Conservation (phyloP, 2,113 vertebrate species). For the Loxodonta africana region DNA sequence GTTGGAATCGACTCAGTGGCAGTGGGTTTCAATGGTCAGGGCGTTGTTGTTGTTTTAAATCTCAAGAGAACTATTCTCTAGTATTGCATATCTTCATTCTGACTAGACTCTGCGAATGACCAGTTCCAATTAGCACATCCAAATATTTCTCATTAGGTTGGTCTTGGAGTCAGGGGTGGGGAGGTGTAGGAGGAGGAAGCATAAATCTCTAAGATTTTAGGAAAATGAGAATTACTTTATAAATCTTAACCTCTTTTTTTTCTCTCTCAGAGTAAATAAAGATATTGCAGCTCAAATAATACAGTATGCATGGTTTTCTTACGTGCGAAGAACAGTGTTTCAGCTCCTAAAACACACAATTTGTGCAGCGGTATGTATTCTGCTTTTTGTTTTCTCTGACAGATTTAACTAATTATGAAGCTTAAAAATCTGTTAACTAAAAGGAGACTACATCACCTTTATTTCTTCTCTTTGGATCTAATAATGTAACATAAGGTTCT, state of each 20-base stretch:
- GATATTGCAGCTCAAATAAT: conserved; percentile 77
- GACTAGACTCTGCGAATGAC: conserved; percentile 52
- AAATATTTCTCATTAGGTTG: conserved; percentile 64
- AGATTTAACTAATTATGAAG: conserved; percentile 67
- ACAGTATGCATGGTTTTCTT: conserved; percentile 81
- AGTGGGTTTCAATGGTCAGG: not conserved
- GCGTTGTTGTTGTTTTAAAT: not conserved
- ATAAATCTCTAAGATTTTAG: conserved; percentile 63
- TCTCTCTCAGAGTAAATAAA: conserved; percentile 55
- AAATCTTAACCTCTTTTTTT: conserved; percentile 60
- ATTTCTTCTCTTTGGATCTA: conserved; percentile 35
- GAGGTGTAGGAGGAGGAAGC: conserved; percentile 25
- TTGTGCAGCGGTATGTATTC: conserved; percentile 84
- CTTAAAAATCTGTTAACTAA: conserved; percentile 61
- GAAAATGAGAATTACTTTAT: conserved; percentile 63
- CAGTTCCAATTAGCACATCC: conserved; percentile 56
- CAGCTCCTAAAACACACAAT: conserved; percentile 84
- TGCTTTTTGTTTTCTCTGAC: conserved; percentile 53
- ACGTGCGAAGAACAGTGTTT: conserved; percentile 82
- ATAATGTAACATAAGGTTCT: conserved; percentile 36
- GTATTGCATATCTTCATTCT: conserved; percentile 64
- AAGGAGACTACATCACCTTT: conserved; percentile 29
- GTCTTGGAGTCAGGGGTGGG: not conserved
- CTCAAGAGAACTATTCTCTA: conserved; percentile 61
- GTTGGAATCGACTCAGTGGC: too few relatives aligned